Evolutionary conservation across 2,888 invertebrate genomes (phyloP).

Genomic region (Nymphalis urticae): DNA sequence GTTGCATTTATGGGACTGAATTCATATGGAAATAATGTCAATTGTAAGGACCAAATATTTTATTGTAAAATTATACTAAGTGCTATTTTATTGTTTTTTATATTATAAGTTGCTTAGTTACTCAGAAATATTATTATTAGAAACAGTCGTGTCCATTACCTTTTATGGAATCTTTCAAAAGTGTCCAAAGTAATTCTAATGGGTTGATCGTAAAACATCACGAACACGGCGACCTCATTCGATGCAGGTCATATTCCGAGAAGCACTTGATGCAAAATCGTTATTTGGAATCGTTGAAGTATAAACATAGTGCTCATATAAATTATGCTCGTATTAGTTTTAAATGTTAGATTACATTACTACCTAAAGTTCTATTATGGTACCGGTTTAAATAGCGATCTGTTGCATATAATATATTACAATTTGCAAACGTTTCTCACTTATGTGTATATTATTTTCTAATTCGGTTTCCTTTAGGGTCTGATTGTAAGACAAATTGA

Average conservation of each 20-base stretch:
- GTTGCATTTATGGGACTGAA: too few relatives aligned
- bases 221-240: constrained; percentile 37
- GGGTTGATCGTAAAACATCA: constrained; percentile 10
- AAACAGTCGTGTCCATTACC: not conserved
- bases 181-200: constrained; percentile 14
- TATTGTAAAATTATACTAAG: too few relatives aligned
- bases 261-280: constrained; percentile 38
- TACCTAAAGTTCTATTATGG: too few relatives aligned
- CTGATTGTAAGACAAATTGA: too few relatives aligned
- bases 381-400: too few relatives aligned
- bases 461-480: too few relatives aligned
- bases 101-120: not conserved
- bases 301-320: constrained; percentile 6
- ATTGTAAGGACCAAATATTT: too few relatives aligned
- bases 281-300: constrained; percentile 27
- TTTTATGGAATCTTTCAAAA: constrained; percentile 13
- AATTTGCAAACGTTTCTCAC: too few relatives aligned
- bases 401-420: too few relatives aligned
- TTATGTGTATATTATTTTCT: too few relatives aligned
- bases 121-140: not conserved
- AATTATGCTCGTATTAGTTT: constrained; percentile 21
- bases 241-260: constrained; percentile 38
- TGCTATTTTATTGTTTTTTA: too few relatives aligned
- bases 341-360: not conserved
- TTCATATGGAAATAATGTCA: too few relatives aligned